Conservation (phyloP, 2,113 vertebrate genomes). For the Lepus timidus region DNA sequence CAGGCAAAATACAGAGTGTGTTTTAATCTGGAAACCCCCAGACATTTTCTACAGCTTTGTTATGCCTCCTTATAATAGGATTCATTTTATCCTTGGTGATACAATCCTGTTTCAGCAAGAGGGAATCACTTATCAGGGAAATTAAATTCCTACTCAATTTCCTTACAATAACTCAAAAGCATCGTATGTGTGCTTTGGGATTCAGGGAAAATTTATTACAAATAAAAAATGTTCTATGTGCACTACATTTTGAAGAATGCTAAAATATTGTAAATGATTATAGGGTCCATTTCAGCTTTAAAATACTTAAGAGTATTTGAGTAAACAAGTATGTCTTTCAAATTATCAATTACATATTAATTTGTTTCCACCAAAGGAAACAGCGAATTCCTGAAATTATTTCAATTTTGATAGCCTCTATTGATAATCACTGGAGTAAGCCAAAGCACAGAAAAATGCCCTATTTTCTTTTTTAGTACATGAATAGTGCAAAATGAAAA, state of each 20-base stretch:
- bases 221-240: conserved; percentile 47
- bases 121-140: conserved; percentile 64
- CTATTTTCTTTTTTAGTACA: neutral
- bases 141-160: conserved; percentile 70
- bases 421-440: neutral
- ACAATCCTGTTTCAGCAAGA: conserved; percentile 79
- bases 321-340: conserved; percentile 35
- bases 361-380: conserved; percentile 53
- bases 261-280: conserved; percentile 66
- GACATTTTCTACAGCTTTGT: conserved; percentile 58
- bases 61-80: conserved; percentile 73
- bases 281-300: conserved; percentile 27
- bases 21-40: conserved; percentile 72
- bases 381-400: conserved; percentile 57
- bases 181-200: conserved; percentile 28
- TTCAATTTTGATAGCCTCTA: conserved; percentile 54
- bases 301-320: conserved; percentile 36
- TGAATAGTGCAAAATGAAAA: conserved; percentile 16
- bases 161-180: conserved; percentile 71
- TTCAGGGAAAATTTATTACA: conserved; percentile 69
- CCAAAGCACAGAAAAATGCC: neutral
- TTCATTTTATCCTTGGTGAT: conserved; percentile 78
- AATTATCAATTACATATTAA: conserved; percentile 50
- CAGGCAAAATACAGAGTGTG: neutral
- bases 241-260: conserved; percentile 58